These are phyloP conservation scores for Aspidapion aeneum DNA, from an alignment of 2,888 invertebrate species.

Conservation along the genomic window DNA sequence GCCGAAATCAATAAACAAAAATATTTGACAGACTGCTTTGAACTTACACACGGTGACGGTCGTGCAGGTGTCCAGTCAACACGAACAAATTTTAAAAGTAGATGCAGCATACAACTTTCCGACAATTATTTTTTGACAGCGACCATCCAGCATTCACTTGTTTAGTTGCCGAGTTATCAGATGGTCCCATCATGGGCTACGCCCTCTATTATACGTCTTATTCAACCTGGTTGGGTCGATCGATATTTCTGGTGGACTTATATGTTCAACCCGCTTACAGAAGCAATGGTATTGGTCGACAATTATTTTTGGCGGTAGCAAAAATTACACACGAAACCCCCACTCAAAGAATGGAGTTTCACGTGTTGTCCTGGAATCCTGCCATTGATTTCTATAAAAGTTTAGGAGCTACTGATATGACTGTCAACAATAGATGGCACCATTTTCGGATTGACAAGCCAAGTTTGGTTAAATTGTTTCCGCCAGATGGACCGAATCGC, in stretches of 20 bases:
- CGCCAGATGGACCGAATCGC: too few relatives aligned
- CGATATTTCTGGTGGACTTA: conserved; percentile 81
- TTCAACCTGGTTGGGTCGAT: conserved; percentile 82
- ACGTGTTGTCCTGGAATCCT: conserved; percentile 81
- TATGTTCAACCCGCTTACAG: conserved; percentile 70
- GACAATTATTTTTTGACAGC: too few relatives aligned
- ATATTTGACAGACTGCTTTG: too few relatives aligned
- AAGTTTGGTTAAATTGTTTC: too few relatives aligned
- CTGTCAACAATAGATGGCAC: conserved; percentile 65
- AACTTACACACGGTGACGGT: too few relatives aligned
- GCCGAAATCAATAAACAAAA: too few relatives aligned
- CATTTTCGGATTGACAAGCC: conserved; percentile 54
- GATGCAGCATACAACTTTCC: too few relatives aligned
- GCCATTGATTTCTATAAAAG: conserved; percentile 72
- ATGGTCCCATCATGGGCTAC: conserved; percentile 62
- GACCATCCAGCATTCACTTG: conserved; percentile 65
- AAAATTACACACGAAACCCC: conserved; percentile 55
- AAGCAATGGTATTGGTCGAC: conserved; percentile 61
- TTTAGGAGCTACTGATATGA: conserved; percentile 65
- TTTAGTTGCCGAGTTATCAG: conserved; percentile 60
- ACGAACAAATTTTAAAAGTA: too few relatives aligned
- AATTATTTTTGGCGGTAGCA: conserved; percentile 63
- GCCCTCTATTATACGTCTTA: conserved; percentile 78
- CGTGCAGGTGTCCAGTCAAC: too few relatives aligned
- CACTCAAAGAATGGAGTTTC: conserved; percentile 66